Conservation (phyloP, 2,113 vertebrate species). For the Phalacrocorax carbo region DNA sequence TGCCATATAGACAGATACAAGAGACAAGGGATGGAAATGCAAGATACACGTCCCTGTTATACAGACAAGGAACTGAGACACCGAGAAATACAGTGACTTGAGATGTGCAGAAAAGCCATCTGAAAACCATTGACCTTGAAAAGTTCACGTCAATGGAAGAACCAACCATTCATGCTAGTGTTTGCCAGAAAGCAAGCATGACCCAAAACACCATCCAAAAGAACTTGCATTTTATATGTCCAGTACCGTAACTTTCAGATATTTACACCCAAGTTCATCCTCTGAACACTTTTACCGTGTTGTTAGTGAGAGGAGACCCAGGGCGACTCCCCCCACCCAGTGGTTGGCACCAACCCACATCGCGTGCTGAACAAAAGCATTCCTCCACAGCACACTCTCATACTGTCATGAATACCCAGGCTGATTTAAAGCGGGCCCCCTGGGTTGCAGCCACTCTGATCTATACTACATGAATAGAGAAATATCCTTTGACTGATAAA, state of each 20-base stretch:
- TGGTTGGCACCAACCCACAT: background rate
- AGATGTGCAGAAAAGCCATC: background rate
- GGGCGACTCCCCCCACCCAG: background rate
- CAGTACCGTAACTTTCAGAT: background rate
- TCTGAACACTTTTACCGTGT: fast-evolving
- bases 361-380: background rate
- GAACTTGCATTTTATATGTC: fast-evolving
- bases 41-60: fast-evolving
- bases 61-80: fast-evolving
- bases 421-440: background rate
- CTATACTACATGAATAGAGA: background rate
- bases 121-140: background rate
- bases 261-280: background rate
- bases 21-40: background rate
- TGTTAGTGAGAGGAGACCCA: background rate
- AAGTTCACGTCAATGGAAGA: background rate
- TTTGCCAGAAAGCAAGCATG: background rate
- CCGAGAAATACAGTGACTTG: background rate
- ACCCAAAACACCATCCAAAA: background rate
- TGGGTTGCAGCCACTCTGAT: background rate
- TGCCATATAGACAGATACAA: fast-evolving
- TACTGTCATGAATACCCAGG: background rate
- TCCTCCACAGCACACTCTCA: background rate
- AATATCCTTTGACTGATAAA: constrained; percentile 46
- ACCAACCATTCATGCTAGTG: fast-evolving